phyloP scores from a whole-genome alignment of 2,888 invertebrate species.

The Cerastoderma edule region DNA sequence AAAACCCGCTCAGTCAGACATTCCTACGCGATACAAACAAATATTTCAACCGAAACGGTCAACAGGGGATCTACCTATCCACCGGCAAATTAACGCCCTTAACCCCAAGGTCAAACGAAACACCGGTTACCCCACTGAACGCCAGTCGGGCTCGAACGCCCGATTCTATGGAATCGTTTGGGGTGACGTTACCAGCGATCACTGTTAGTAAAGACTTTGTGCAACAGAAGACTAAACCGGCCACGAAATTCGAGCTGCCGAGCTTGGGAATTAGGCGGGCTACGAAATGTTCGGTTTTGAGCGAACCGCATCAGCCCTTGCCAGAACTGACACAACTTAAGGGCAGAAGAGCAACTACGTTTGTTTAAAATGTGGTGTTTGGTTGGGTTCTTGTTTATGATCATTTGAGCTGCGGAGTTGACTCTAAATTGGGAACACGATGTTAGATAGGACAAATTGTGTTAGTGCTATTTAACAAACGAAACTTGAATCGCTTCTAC shows the following conservation, averaged over 20 bases:
- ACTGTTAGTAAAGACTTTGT: conserved; percentile 40
- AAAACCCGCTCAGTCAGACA: conserved; percentile 39
- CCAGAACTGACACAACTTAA: conserved; percentile 22
- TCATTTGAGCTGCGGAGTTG: no score
- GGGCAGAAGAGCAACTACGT: conserved; percentile 44
- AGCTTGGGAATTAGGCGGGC: conserved; percentile 32
- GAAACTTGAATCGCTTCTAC: no score
- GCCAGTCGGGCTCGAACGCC: neutral
- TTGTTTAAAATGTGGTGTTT: conserved; percentile 25
- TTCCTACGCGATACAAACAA: conserved; percentile 27
- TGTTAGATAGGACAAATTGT: no score
- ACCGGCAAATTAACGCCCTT: neutral
- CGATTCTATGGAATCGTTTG: conserved; percentile 5
- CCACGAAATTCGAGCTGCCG: conserved; percentile 30
- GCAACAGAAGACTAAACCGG: conserved; percentile 20
- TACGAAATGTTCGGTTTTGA: conserved; percentile 37
- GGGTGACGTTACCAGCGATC: conserved; percentile 33
- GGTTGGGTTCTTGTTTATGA: no score
- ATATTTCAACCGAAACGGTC: neutral
- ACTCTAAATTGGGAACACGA: no score
- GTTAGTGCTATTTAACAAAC: no score
- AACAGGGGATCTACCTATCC: neutral
- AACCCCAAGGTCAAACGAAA: neutral
- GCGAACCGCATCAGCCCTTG: neutral
- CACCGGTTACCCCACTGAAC: neutral